Conservation (phyloP, 2,113 vertebrate genomes). For the Planiliza haematocheilus region DNA sequence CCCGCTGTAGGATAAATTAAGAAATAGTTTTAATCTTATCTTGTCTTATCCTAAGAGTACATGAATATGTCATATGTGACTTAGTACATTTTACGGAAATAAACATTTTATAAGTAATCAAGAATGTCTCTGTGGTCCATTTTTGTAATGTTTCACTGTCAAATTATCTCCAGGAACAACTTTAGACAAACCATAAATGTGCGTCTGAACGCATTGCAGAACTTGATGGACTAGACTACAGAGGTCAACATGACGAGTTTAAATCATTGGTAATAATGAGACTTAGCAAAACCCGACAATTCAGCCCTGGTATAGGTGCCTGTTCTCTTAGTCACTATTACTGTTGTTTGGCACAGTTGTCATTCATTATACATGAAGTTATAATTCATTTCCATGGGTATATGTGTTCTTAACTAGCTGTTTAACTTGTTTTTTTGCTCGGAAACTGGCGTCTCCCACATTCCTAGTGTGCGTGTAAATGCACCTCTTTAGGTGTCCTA, state of each 20-base stretch:
- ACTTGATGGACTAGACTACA: not conserved
- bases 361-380: too few species aligned
- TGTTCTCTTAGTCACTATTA: not conserved
- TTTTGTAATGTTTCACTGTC: too few species aligned
- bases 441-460: not conserved
- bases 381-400: too few species aligned
- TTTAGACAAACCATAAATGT: too few species aligned
- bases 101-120: too few species aligned
- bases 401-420: not conserved
- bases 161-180: too few species aligned
- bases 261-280: not conserved
- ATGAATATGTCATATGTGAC: too few species aligned
- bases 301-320: not conserved
- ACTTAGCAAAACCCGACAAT: not conserved
- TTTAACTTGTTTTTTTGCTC: not conserved
- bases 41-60: not conserved
- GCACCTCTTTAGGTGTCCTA: slow-evolving; percentile 58
- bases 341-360: too few species aligned
- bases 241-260: not conserved
- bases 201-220: not conserved
- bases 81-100: too few species aligned
- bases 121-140: too few species aligned
- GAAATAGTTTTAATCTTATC: too few species aligned
- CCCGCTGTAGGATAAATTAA: not conserved
- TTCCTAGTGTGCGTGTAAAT: not conserved